These are phyloP conservation scores for Camponotus pennsylvanicus DNA, from an alignment of 1,140 invertebrate genomes.

Conservation along the genomic window DNA sequence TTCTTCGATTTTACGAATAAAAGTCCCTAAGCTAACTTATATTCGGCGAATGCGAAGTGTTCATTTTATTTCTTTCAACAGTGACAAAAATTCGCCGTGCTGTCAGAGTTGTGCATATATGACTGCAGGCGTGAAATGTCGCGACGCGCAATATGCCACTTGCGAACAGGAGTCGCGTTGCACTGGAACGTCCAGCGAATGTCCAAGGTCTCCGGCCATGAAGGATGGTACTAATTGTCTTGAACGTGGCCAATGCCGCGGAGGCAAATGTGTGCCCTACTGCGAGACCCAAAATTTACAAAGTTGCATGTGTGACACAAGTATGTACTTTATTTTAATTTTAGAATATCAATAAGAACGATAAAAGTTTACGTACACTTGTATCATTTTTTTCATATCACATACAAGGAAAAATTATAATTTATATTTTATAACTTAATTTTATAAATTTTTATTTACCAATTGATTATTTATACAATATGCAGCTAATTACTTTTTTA, in stretches of 20 bases:
- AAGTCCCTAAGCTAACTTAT: not conserved
- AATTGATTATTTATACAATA: not conserved
- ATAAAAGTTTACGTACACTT: not conserved
- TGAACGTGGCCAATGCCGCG: conserved; percentile 94
- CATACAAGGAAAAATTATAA: not conserved
- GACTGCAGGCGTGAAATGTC: conserved; percentile 92
- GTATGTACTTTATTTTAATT: conserved; percentile 85
- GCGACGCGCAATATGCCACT: conserved; percentile 94
- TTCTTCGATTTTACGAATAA: not conserved
- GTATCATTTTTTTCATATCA: not conserved
- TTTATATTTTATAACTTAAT: not conserved
- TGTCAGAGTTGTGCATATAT: conserved; percentile 96
- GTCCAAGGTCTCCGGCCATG: conserved; percentile 94
- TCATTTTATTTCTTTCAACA: conserved; percentile 86
- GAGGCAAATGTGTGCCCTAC: conserved; percentile 95
- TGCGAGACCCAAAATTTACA: conserved; percentile 96
- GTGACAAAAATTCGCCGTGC: conserved; percentile 98
- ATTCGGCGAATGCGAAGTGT: conserved; percentile 19
- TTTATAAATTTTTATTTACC: not conserved
- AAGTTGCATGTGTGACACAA: conserved; percentile 98
- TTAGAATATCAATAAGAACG: not conserved
- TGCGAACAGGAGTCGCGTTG: conserved; percentile 96
- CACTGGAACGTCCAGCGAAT: conserved; percentile 91
- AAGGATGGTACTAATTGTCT: conserved; percentile 94
- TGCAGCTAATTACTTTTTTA: not conserved